Evolutionary conservation across 2,888 invertebrate species (phyloP).

Genomic region (Eledona agricola): DNA sequence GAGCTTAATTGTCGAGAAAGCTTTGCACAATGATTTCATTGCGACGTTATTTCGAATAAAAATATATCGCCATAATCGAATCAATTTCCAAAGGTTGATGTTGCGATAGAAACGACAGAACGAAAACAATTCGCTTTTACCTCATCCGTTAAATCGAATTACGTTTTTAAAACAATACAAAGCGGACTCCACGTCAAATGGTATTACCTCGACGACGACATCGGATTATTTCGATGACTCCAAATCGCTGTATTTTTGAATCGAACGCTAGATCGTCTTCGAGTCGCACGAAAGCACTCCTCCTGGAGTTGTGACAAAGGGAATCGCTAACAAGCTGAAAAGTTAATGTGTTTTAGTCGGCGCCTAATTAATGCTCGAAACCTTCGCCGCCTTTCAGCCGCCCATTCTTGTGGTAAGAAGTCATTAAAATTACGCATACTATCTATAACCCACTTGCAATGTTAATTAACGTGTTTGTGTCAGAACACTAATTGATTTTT

Average conservation of each 20-base stretch:
- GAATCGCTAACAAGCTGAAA: constrained; percentile 4
- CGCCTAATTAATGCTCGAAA: constrained; percentile 10
- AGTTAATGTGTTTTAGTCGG: constrained; percentile 7
- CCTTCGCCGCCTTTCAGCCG: not conserved
- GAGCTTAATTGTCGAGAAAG: constrained; percentile 12
- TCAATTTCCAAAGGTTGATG: constrained; percentile 30
- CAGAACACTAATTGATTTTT: constrained; percentile 16
- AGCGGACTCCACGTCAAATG: constrained; percentile 12
- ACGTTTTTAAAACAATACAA: constrained; percentile 26
- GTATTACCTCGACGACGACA: constrained; percentile 13
- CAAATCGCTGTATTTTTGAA: constrained; percentile 17
- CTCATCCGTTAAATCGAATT: constrained; percentile 26
- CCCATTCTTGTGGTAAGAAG: no score
- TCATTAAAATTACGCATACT: no score
- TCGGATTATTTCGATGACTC: constrained; percentile 20
- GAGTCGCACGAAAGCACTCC: constrained; percentile 15
- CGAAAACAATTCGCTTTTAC: constrained; percentile 32
- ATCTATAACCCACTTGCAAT: no score
- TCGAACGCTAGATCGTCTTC: constrained; percentile 14
- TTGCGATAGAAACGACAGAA: constrained; percentile 25
- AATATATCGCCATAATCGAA: constrained; percentile 12
- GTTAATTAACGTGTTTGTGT: no score
- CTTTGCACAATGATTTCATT: constrained; percentile 12
- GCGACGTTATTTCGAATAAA: constrained; percentile 8
- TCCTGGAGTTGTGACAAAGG: constrained; percentile 7